Percentiles rank a stretch among this genome's conserved stretches.
phyloP scores from a whole-genome alignment of 1,140 invertebrate species.

The Tetramorium simillimum region DNA sequence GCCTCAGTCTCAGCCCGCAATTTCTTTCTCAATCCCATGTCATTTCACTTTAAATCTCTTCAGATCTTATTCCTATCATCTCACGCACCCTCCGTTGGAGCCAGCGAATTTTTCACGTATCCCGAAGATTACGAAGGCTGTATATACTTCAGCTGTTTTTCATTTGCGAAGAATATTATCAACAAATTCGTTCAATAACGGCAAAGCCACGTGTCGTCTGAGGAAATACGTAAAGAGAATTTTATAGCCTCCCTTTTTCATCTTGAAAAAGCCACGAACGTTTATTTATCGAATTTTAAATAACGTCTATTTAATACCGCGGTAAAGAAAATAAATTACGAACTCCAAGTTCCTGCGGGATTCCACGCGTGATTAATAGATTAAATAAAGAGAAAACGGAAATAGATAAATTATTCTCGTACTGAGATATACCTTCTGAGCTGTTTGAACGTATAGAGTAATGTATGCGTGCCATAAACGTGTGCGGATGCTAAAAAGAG shows the following conservation, averaged over 20 bases:
- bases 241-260: background rate
- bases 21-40: conserved; percentile 7
- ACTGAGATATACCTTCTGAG: background rate
- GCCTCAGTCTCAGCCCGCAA: background rate
- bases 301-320: background rate
- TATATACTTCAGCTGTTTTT: background rate
- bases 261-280: background rate
- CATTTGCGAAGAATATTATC: background rate
- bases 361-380: conserved; percentile 5
- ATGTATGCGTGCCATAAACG: background rate
- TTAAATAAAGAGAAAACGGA: background rate
- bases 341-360: background rate
- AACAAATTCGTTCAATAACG: background rate
- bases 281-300: background rate
- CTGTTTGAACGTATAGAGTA: background rate
- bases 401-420: conserved; percentile 7
- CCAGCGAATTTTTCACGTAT: background rate
- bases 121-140: background rate
- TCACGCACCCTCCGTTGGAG: background rate
- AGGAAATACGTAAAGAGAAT: background rate
- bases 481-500: background rate
- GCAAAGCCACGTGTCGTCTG: background rate
- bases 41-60: conserved; percentile 10
- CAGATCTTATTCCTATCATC: background rate
- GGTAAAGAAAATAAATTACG: background rate